phyloP scores from a whole-genome alignment of 2,888 invertebrate species.

The Agrochola lota region DNA sequence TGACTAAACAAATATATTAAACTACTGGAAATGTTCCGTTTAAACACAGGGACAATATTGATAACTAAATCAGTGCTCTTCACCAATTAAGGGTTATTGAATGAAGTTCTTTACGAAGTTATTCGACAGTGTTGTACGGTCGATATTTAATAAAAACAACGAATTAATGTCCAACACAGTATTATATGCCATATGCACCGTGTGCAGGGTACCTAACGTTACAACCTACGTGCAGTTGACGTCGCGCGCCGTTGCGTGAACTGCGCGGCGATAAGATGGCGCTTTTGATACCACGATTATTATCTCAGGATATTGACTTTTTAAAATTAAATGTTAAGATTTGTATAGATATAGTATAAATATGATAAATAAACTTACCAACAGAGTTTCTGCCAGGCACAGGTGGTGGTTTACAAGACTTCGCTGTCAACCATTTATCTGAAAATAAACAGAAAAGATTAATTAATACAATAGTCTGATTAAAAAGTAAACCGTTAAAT shows the following conservation, averaged over 20 bases:
- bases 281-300: not conserved
- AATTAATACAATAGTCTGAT: too few relatives aligned
- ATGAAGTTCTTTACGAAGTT: not conserved
- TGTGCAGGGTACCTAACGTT: conserved; percentile 41
- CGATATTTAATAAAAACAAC: not conserved
- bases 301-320: not conserved
- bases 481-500: not conserved
- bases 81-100: not conserved
- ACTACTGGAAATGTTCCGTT: too few relatives aligned
- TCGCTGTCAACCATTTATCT: not conserved
- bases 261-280: conserved; percentile 36
- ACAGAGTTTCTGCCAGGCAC: not conserved
- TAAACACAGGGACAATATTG: too few relatives aligned
- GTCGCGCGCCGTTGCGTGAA: conserved; percentile 58
- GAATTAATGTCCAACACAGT: not conserved
- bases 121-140: not conserved
- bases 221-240: conserved; percentile 46
- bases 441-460: not conserved
- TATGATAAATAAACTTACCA: not conserved
- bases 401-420: not conserved
- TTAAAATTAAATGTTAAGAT: not conserved
- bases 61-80: not conserved
- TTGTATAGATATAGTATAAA: not conserved
- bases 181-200: conserved; percentile 11
- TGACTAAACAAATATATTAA: too few relatives aligned